Evolutionary conservation across 2,888 invertebrate species (phyloP), one percentile per base, ranked within the genome.

Genomic region (Alitta virens): DNA sequence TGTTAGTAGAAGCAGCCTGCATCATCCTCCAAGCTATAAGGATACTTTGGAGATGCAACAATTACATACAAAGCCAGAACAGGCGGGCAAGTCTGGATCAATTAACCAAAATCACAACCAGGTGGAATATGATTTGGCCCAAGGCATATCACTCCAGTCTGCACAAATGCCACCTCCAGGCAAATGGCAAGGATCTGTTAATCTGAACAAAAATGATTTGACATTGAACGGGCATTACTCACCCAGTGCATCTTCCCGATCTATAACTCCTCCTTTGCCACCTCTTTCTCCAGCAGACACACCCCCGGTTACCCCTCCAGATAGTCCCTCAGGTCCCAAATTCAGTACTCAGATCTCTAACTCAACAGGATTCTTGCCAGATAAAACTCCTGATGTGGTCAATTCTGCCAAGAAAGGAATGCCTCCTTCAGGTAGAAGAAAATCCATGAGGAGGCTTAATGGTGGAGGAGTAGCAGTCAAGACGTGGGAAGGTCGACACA

Each of bases 241-340:
- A 26, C 58, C 54, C 55, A 60, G 56, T 49, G 33, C 51, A 33
- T 43, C 52, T 18, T 60, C 56, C 21, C 40, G 69, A 14, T 75
- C 75, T 12, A 70, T 72, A n/a, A 76, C 74, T 7, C 66, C 66
- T 5, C 75, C 76, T 26, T 68, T 75, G 46, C 74, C 74, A 42
- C 74, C 75, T 23, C 67, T 74, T 18, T 75, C 76, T 46, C 72
- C 72, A 2, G 66, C 69, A 49, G 69, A 72, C 55, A 67, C 74
- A 27, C 70, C 72, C 5, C 71, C 74, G 18, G 68, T 64, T 2
- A 65, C 67, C n/a, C 65, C 67, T 23, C 64, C 64, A 1, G 57
- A 50, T 1, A 62, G 62, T 1, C 59, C 59, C 24, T n/a, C n/a
- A n/a, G 53, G 26, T 7, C 5, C 33, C 33, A 33, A 33, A 33